Conservation (phyloP, 2,888 invertebrate species). For the Endotricha flammealis region DNA sequence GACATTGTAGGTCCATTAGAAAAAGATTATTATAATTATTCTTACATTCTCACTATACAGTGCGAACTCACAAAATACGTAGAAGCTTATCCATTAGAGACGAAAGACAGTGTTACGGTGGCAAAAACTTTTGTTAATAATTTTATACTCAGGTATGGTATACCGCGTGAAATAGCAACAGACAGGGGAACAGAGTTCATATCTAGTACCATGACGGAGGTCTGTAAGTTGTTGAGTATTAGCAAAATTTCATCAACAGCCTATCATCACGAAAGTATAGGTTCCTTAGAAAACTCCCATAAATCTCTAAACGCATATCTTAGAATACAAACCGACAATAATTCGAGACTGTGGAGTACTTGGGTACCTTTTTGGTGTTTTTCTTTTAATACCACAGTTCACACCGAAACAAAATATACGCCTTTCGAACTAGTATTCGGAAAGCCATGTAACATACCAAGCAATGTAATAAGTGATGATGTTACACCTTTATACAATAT, state of each 20-base stretch:
- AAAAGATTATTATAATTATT: conserved; percentile 12
- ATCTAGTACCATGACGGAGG: conserved; percentile 13
- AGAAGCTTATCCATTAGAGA: conserved; percentile 8
- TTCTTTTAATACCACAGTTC: conserved; percentile 4
- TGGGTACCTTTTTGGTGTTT: conserved; percentile 8
- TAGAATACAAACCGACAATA: conserved; percentile 12
- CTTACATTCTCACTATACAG: conserved; percentile 17
- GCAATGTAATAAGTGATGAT: conserved; percentile 4
- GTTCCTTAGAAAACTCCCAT: conserved; percentile 10
- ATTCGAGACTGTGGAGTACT: neutral
- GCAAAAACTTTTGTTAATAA: conserved; percentile 9
- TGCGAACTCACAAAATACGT: conserved; percentile 16
- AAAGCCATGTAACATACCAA: conserved; percentile 8
- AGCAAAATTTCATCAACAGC: conserved; percentile 11
- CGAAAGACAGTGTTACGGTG: neutral
- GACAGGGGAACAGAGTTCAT: conserved; percentile 14
- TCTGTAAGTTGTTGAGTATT: conserved; percentile 16
- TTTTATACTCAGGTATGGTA: conserved; percentile 11
- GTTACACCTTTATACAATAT: conserved; percentile 11
- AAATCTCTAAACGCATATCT: conserved; percentile 10
- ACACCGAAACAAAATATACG: conserved; percentile 5
- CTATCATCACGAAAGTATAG: conserved; percentile 11
- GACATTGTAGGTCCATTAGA: conserved; percentile 19
- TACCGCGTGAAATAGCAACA: conserved; percentile 4
- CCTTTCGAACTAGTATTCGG: conserved; percentile 11